A percentile compares a stretch with the other conserved stretches of the same genome.
phyloP scores from a whole-genome alignment of 2,888 invertebrate species.

The Entomobrya multifasciata region DNA sequence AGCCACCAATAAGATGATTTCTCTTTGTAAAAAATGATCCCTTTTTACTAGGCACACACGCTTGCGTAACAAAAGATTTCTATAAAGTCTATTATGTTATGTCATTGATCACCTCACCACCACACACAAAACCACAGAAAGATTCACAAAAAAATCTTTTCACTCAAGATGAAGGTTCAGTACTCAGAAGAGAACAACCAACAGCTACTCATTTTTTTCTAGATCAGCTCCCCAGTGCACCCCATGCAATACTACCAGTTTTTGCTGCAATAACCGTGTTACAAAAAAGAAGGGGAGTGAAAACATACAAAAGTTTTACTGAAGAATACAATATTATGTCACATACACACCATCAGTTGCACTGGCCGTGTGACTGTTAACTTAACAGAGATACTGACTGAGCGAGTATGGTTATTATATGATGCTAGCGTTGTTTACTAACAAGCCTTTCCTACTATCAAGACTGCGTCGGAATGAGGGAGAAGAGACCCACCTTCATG shows the following conservation, averaged over 20 bases:
- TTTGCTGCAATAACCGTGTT: no score
- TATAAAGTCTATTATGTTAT: neutral
- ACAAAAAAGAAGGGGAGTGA: neutral
- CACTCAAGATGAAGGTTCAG: conserved; percentile 13
- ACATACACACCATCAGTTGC: conserved; percentile 1
- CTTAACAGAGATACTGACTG: neutral
- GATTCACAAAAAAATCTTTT: conserved; percentile 25
- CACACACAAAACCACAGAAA: no score
- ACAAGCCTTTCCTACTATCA: conserved; percentile 46
- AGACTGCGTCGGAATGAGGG: conserved; percentile 59
- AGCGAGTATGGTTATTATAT: no score
- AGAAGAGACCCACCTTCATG: conserved; percentile 54
- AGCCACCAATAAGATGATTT: conserved; percentile 17
- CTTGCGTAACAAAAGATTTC: conserved; percentile 36
- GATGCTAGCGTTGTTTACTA: conserved; percentile 18
- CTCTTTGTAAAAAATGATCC: no score
- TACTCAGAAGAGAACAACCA: no score
- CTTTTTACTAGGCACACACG: neutral
- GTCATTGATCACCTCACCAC: conserved; percentile 5
- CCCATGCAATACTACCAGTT: conserved; percentile 23
- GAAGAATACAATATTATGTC: conserved; percentile 5
- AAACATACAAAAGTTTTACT: no score
- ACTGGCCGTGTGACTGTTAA: neutral
- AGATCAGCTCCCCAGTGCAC: conserved; percentile 8
- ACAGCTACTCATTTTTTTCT: conserved; percentile 12